Evolutionary conservation across 2,113 vertebrate species (phyloP).

Genomic region (Peromyscus leucopus): DNA sequence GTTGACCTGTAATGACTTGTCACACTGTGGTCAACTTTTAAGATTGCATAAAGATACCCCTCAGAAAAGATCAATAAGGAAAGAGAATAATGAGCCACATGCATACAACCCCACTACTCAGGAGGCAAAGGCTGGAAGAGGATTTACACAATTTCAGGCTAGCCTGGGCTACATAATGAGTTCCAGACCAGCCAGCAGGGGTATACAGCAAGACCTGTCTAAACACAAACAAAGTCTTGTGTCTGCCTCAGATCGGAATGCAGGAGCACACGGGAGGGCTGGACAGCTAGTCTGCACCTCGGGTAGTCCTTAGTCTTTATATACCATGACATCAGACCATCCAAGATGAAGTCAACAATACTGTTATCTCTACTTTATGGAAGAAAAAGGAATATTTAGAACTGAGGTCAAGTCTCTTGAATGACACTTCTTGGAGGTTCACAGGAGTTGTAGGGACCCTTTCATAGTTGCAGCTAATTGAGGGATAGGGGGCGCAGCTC

Average conservation of each 20-base stretch:
- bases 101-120: neutral
- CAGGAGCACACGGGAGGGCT: neutral
- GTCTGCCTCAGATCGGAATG: neutral
- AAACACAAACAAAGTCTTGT: neutral
- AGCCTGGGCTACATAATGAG: neutral
- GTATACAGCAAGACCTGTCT: neutral
- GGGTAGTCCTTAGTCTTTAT: slow-evolving; percentile 5
- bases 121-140: neutral
- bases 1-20: slow-evolving; percentile 44
- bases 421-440: slow-evolving; percentile 3
- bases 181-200: neutral
- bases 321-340: neutral
- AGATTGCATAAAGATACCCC: neutral
- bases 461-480: neutral
- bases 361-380: neutral
- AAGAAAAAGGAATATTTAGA: slow-evolving; percentile 39
- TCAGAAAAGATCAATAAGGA: slow-evolving; percentile 61
- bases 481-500: neutral
- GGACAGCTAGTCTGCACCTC: neutral
- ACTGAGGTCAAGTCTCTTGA: slow-evolving; percentile 14
- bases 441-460: neutral
- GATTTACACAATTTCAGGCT: neutral
- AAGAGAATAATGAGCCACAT: neutral
- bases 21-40: slow-evolving; percentile 1
- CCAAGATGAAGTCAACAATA: slow-evolving; percentile 35